phyloP scores from a whole-genome alignment of 2,797 vertebrate species.

The Sebastes jordani region DNA sequence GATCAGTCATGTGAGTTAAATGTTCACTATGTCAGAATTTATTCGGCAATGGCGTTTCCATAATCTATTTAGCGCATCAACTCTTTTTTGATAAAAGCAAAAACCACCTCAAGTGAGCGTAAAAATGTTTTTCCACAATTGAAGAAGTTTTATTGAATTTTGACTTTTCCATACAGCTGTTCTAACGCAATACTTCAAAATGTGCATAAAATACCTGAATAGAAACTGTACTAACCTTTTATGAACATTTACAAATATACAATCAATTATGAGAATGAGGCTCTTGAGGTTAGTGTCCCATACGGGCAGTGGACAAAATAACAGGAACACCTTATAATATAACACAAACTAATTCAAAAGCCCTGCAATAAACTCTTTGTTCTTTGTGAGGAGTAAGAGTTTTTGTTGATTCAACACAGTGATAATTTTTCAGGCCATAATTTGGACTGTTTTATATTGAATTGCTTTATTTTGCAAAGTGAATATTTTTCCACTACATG shows the following conservation, averaged over 20 bases:
- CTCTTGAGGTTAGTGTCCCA: not conserved
- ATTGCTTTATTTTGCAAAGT: not conserved
- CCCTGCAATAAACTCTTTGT: not conserved
- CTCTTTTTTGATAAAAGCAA: no score
- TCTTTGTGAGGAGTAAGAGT: not conserved
- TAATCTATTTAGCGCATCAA: no score
- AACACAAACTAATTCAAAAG: not conserved
- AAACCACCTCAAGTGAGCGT: no score
- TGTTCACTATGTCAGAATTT: no score
- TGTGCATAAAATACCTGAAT: rapidly evolving
- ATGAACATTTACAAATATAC: not conserved
- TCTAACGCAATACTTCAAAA: no score
- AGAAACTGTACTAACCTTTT: not conserved
- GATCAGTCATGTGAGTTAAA: no score
- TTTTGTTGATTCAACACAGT: not conserved
- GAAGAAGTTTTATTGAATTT: rapidly evolving
- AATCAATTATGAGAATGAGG: not conserved
- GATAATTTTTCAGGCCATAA: not conserved
- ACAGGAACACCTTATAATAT: not conserved
- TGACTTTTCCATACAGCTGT: rapidly evolving
- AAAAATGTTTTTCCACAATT: no score
- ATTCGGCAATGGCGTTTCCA: no score
- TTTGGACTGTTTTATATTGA: not conserved
- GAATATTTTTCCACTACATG: not conserved
- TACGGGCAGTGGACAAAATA: no score